A percentile compares a stretch with the other conserved stretches of the same genome.
Evolutionary conservation across 2,888 invertebrate species (phyloP).

Genomic region (Epistrophe eligans): DNA sequence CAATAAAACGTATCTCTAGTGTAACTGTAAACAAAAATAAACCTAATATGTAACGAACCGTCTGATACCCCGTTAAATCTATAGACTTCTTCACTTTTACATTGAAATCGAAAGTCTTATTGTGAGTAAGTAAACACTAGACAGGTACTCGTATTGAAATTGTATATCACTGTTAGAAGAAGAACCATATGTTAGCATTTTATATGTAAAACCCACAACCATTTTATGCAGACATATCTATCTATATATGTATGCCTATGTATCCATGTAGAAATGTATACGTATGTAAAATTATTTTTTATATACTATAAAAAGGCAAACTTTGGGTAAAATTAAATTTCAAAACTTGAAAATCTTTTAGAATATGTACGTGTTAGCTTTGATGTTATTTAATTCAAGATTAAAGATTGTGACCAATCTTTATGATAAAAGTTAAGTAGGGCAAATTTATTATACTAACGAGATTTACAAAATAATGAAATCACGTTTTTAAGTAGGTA

Average conservation of each 20-base stretch:
- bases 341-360: background rate
- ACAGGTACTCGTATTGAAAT: conserved; percentile 3
- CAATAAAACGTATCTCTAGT: background rate
- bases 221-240: background rate
- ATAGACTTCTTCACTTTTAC: background rate
- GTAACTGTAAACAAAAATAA: background rate
- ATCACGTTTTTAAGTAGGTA: background rate
- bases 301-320: too few relatives aligned
- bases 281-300: too few relatives aligned
- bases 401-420: background rate
- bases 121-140: background rate
- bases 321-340: background rate
- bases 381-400: background rate
- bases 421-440: background rate
- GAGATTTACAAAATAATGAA: background rate
- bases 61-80: background rate
- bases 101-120: background rate
- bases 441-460: background rate
- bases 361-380: background rate
- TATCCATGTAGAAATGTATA: background rate
- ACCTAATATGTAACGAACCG: background rate
- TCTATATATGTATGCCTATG: background rate
- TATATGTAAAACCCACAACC: background rate
- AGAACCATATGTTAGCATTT: background rate
- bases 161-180: background rate